Percentiles rank a stretch among this genome's conserved stretches.
These are phyloP conservation scores for Charina bottae DNA, from an alignment of 2,113 vertebrate species.

Conservation along the genomic window DNA sequence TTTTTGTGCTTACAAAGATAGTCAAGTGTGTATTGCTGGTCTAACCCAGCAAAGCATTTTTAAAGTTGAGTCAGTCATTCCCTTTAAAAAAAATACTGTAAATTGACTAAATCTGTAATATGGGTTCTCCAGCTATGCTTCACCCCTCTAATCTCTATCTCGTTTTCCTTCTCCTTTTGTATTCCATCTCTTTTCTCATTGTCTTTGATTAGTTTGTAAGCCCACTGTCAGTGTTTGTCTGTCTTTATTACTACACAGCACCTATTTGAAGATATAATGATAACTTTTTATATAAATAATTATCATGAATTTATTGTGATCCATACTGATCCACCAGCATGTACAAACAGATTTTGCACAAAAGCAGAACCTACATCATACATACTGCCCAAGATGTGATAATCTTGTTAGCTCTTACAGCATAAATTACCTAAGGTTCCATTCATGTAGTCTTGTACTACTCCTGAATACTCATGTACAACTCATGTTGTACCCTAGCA, in stretches of 20 bases:
- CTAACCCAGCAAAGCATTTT: background rate
- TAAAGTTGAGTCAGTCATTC: background rate
- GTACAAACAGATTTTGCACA: background rate
- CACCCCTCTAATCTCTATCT: background rate
- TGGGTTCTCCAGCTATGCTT: background rate
- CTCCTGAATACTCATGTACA: background rate
- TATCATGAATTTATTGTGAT: background rate
- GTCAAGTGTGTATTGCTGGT: background rate
- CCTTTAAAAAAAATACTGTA: background rate
- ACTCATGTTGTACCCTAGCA: background rate
- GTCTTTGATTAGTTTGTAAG: background rate
- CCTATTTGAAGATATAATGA: too few species aligned
- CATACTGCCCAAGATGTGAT: background rate
- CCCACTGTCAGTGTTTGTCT: background rate
- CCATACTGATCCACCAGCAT: background rate
- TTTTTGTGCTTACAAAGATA: background rate
- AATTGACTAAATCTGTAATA: background rate
- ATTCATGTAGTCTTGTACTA: background rate
- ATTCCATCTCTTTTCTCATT: background rate
- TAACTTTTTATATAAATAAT: background rate
- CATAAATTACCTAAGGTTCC: background rate
- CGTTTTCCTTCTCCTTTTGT: background rate
- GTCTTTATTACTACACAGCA: background rate
- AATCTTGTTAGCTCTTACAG: background rate
- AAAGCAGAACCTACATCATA: background rate